phyloP scores from a whole-genome alignment of 2,797 vertebrate species.

The Poecilia gillii region DNA sequence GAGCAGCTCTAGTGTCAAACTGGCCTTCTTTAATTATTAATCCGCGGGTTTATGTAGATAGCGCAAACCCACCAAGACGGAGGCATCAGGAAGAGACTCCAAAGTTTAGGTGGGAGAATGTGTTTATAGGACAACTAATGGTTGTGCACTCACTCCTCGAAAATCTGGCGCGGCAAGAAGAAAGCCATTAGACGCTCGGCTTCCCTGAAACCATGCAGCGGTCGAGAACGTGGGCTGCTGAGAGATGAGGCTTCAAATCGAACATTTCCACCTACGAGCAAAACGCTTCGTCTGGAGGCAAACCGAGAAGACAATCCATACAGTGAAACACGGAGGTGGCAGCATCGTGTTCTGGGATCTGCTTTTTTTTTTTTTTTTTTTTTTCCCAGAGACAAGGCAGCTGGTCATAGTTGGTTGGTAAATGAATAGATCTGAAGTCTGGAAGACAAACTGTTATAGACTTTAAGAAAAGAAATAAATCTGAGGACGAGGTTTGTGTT shows the following conservation, averaged over 20 bases:
- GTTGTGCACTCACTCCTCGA: neutral
- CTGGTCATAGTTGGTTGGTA: neutral
- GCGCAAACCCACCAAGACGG: neutral
- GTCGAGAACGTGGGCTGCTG: neutral
- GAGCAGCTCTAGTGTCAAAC: slow-evolving; percentile 7
- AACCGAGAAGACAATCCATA: neutral
- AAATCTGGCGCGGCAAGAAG: neutral
- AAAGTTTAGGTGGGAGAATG: neutral
- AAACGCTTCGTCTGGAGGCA: neutral
- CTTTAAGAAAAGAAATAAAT: neutral
- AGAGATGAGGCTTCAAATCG: neutral
- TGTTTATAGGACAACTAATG: neutral
- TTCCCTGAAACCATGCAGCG: neutral
- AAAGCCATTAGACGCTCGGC: neutral
- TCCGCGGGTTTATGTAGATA: neutral
- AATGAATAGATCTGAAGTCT: neutral
- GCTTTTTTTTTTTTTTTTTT: neutral
- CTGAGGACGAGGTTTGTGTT: neutral
- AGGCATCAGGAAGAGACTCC: neutral
- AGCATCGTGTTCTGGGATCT: neutral
- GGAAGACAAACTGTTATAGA: neutral
- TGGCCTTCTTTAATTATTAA: slow-evolving; percentile 11
- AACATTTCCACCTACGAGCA: neutral
- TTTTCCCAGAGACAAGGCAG: neutral
- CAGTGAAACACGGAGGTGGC: neutral